Evolutionary conservation across 2,888 invertebrate genomes (phyloP).

Genomic region (Sarcophaga caerulescens): DNA sequence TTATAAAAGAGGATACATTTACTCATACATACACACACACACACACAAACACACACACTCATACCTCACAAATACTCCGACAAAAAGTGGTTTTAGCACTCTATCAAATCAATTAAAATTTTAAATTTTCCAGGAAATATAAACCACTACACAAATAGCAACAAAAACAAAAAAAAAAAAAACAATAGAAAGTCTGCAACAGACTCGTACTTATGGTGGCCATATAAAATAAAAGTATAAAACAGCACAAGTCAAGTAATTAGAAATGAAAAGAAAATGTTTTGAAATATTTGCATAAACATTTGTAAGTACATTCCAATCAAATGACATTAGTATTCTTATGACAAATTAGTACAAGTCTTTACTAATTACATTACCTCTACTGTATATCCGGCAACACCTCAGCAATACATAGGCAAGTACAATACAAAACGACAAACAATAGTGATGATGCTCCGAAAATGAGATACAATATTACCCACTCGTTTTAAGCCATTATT

Average conservation of each 20-base stretch:
- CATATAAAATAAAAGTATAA: background rate
- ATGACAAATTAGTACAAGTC: background rate
- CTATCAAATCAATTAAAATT: conserved; percentile 64
- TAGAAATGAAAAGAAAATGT: background rate
- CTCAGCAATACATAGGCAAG: background rate
- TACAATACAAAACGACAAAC: conserved; percentile 22
- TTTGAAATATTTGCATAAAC: background rate
- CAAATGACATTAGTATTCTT: too few relatives aligned
- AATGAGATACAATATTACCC: conserved; percentile 11
- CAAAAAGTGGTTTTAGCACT: conserved; percentile 32
- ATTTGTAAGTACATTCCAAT: background rate
- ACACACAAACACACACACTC: too few relatives aligned
- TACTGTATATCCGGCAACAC: background rate
- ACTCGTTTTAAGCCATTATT: conserved; percentile 41
- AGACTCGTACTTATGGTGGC: conserved; percentile 16
- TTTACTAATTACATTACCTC: background rate
- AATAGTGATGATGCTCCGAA: background rate
- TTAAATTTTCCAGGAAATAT: conserved; percentile 50
- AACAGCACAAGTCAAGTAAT: background rate
- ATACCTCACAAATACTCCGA: background rate
- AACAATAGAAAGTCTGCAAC: conserved; percentile 5
- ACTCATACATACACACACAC: background rate
- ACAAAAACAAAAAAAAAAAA: background rate
- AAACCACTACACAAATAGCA: background rate
- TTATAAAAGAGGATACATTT: conserved; percentile 20